phyloP scores from a whole-genome alignment of 2,113 vertebrate genomes.

The Zeus faber region DNA sequence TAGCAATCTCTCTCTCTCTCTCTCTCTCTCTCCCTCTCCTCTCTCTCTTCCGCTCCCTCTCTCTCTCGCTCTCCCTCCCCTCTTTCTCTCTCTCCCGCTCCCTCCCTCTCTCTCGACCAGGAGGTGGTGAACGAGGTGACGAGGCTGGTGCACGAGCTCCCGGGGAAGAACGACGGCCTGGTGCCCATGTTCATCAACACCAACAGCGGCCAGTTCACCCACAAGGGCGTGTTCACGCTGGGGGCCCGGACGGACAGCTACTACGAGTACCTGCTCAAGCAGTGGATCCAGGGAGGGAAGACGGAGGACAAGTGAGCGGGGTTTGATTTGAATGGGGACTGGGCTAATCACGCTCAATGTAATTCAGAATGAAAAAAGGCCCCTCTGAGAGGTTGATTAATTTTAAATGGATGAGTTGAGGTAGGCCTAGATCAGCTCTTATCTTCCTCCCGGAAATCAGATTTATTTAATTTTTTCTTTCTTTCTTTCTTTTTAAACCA shows the following conservation, averaged over 20 bases:
- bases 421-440: no score
- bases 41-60: no score
- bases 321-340: neutral
- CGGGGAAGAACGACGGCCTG: slow-evolving; percentile 92
- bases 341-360: no score
- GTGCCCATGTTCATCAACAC: slow-evolving; percentile 99
- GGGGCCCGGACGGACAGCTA: slow-evolving; percentile 97
- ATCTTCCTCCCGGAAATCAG: no score
- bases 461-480: no score
- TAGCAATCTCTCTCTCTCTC: no score
- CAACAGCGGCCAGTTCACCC: slow-evolving; percentile 91
- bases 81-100: neutral
- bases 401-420: no score
- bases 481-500: no score
- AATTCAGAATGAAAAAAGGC: no score
- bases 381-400: no score
- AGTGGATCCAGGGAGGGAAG: slow-evolving; percentile 98
- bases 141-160: slow-evolving; percentile 81
- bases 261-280: slow-evolving; percentile 97
- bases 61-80: no score
- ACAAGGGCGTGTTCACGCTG: slow-evolving; percentile 87
- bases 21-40: neutral
- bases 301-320: slow-evolving; percentile 81
- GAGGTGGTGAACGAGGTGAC: slow-evolving; percentile 87
- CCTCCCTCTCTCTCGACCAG: slow-evolving; percentile 57